Percentiles rank a stretch among this genome's conserved stretches.
Conservation (phyloP, 2,888 invertebrate species). For the Plusia festucae region DNA sequence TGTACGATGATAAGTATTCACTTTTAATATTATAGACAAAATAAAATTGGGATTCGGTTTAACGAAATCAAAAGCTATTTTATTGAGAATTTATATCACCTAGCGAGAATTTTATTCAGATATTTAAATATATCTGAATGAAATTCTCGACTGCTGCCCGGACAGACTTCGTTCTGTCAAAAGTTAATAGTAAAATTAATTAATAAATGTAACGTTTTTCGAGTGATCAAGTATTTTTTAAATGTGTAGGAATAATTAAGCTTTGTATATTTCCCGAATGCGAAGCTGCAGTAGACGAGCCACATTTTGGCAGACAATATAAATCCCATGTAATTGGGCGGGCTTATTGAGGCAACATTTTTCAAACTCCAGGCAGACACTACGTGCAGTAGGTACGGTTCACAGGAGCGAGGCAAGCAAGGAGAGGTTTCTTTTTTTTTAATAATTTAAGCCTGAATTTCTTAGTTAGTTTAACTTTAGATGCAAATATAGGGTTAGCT, state of each 20-base stretch:
- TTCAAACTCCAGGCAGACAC: neutral
- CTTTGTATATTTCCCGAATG: neutral
- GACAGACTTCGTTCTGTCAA: too few relatives aligned
- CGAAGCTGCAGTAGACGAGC: neutral
- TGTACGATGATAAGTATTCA: too few relatives aligned
- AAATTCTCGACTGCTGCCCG: too few relatives aligned
- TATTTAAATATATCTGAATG: too few relatives aligned
- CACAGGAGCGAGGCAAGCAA: neutral
- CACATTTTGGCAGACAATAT: conserved; percentile 4
- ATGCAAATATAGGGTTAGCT: too few relatives aligned
- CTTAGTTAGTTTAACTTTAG: neutral
- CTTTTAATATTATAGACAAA: too few relatives aligned
- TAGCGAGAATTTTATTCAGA: too few relatives aligned
- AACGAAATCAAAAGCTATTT: neutral
- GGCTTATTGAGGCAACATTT: conserved; percentile 2
- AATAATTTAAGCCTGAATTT: neutral
- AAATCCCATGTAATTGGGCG: neutral
- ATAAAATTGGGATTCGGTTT: neutral
- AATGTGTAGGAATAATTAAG: too few relatives aligned
- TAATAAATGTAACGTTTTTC: too few relatives aligned
- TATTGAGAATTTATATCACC: neutral
- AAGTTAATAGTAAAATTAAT: too few relatives aligned
- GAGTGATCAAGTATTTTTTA: neutral
- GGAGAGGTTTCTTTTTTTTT: neutral
- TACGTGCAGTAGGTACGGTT: neutral